These are phyloP conservation scores for Caenorhabditis sp. DNA, from an alignment of 2,888 invertebrate genomes.

Conservation along the genomic window DNA sequence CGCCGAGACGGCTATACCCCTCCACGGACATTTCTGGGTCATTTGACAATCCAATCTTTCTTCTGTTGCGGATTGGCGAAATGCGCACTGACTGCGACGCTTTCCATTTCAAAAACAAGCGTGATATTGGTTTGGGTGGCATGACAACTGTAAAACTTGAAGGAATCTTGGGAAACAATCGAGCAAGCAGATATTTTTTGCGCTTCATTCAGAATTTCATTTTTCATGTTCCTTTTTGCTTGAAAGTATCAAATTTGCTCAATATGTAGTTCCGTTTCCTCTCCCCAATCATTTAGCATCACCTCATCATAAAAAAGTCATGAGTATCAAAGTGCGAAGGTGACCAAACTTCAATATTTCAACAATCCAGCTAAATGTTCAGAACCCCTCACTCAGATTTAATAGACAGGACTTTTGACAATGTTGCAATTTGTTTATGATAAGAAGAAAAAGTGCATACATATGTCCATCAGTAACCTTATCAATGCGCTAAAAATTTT, in stretches of 20 bases:
- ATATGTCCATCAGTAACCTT: constrained; percentile 48
- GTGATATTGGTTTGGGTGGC: constrained; percentile 17
- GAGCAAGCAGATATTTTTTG: too few species aligned
- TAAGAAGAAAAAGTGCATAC: constrained; percentile 25
- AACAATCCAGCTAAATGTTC: constrained; percentile 27
- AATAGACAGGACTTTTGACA: constrained; percentile 51
- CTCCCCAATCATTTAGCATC: constrained; percentile 29
- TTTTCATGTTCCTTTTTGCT: not conserved
- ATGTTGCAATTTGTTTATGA: constrained; percentile 51
- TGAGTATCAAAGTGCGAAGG: constrained; percentile 47
- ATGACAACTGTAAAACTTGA: not conserved
- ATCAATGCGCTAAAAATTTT: constrained; percentile 52
- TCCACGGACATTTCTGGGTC: constrained; percentile 65
- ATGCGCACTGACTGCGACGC: constrained; percentile 44
- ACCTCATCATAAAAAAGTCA: constrained; percentile 53
- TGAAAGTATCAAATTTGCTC: not conserved
- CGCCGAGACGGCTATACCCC: constrained; percentile 53
- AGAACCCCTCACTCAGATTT: constrained; percentile 54
- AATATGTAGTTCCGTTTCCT: not conserved
- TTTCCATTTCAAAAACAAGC: constrained; percentile 40
- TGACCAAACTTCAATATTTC: constrained; percentile 51
- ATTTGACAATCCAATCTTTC: constrained; percentile 64
- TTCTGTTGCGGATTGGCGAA: constrained; percentile 57
- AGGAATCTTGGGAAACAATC: too few species aligned
- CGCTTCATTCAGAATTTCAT: too few species aligned